Evolutionary conservation across 2,113 vertebrate genomes (phyloP).

Genomic region (Poeciliopsis occidentalis): DNA sequence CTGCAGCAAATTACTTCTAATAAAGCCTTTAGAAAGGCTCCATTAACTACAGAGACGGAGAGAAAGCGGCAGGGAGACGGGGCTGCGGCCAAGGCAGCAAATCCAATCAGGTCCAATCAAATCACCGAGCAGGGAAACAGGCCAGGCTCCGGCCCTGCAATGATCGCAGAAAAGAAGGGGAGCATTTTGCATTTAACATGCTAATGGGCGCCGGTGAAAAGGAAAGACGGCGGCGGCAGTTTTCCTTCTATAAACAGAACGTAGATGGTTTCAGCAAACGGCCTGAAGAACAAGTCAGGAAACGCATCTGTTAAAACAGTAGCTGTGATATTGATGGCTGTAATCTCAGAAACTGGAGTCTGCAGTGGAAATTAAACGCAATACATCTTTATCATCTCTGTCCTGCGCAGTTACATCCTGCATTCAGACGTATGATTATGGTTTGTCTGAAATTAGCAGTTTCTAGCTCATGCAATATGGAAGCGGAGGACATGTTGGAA

Average conservation of each 20-base stretch:
- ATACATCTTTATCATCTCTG: neutral
- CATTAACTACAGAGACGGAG: slow-evolving; percentile 67
- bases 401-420: neutral
- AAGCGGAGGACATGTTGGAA: neutral
- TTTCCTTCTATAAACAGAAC: neutral
- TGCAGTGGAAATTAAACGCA: neutral
- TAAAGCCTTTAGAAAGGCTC: slow-evolving; percentile 79
- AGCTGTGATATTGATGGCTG: neutral
- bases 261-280: slow-evolving; percentile 1
- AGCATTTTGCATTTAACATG: slow-evolving; percentile 27
- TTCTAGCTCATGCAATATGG: neutral
- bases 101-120: slow-evolving; percentile 64
- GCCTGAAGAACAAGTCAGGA: slow-evolving; percentile 4
- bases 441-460: neutral
- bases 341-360: neutral
- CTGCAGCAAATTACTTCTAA: slow-evolving; percentile 85
- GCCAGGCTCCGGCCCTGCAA: slow-evolving; percentile 6
- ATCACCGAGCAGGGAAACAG: slow-evolving; percentile 25
- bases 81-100: slow-evolving; percentile 29
- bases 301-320: neutral
- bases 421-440: neutral
- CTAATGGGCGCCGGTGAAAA: slow-evolving; percentile 1
- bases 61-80: slow-evolving; percentile 39
- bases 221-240: slow-evolving; percentile 19
- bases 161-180: slow-evolving; percentile 1